A percentile compares a stretch with the other conserved stretches of the same genome.
Conservation (phyloP, 2,888 invertebrate genomes). For the Pyrochroa serraticornis region DNA sequence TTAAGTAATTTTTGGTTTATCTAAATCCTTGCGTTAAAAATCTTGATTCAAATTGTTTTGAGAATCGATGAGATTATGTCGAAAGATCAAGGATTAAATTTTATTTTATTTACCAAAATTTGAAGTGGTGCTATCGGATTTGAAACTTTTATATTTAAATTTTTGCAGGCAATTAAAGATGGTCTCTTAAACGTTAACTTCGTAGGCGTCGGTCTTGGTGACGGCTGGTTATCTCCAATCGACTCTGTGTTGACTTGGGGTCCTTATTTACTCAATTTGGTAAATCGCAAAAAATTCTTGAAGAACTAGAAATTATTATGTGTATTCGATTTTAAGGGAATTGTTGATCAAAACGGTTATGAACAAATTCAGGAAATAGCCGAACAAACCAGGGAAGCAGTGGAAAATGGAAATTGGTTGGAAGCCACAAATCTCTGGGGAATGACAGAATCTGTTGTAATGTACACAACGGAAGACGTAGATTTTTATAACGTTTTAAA, state of each 20-base stretch:
- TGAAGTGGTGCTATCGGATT: neutral
- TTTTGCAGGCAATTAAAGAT: constrained; percentile 35
- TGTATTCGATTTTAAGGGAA: constrained; percentile 56
- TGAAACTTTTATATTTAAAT: too few relatives aligned
- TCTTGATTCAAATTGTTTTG: neutral
- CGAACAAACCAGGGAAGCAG: constrained; percentile 39
- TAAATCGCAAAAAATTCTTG: constrained; percentile 40
- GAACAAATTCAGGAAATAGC: constrained; percentile 60
- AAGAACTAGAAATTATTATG: too few relatives aligned
- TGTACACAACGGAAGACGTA: constrained; percentile 20
- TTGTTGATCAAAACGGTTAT: constrained; percentile 73
- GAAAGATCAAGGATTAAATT: too few relatives aligned
- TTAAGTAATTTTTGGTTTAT: too few relatives aligned
- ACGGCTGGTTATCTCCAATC: constrained; percentile 88
- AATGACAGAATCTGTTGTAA: constrained; percentile 25
- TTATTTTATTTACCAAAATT: too few relatives aligned
- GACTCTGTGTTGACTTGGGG: constrained; percentile 86
- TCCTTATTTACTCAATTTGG: constrained; percentile 74
- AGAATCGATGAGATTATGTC: neutral
- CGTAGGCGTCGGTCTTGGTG: constrained; percentile 81
- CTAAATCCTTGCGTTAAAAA: too few relatives aligned
- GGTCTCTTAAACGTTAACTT: constrained; percentile 64
- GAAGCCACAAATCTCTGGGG: constrained; percentile 63
- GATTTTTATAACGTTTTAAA: constrained; percentile 43
- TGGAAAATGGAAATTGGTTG: constrained; percentile 61